Evolutionary conservation across 2,797 vertebrate species (phyloP), one percentile per base, ranked within the genome.

Genomic region (Malacoctenus gilli): DNA sequence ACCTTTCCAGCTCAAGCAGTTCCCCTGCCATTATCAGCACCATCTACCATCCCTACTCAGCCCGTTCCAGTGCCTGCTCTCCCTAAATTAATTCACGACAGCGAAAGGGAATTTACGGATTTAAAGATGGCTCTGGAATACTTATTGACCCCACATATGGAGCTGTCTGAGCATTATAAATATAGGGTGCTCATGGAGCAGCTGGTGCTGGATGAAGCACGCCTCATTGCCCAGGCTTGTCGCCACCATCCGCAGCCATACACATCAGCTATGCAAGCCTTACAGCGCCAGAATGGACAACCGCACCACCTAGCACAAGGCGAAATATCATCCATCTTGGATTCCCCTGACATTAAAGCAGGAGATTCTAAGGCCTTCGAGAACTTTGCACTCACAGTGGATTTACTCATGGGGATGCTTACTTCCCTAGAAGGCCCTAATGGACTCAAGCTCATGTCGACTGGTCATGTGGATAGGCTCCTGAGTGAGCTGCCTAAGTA

Each of bases 241-340:
- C 21, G 23, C 10, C 68, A 72, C 2, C 46, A 66, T 12, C 51
- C 47, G 5, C 34, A 36, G 13, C 31, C 31, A 13, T n/a, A n/a
- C n/a, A n/a, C n/a, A n/a, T n/a, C 31, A 12, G 31, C 31, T 1
- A 68, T 75, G 51, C 8, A 68, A 7, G 65, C 65, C 4, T 36
- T 73, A 8, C 60, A 70, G 10, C 4, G 4, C 2, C 59, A 79
- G n/a, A 60, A 75, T 21, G 38, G 66, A 8, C 62, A 74, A 20
- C 69, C 51, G 1, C 61, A 63, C 32, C 66, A 63, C 7, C 18
- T 63, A 0, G 30, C 61, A 4, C 49, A 68, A 44, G 54, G 67
- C 12, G 58, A 52, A 38, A 60, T 43, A 18, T 38, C 58, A n/a
- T 15, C 38, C 0, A 52, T 50, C 37, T 30, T 59, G 1, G 50